phyloP scores from a whole-genome alignment of 2,797 vertebrate genomes.

The Tapirus indicus region DNA sequence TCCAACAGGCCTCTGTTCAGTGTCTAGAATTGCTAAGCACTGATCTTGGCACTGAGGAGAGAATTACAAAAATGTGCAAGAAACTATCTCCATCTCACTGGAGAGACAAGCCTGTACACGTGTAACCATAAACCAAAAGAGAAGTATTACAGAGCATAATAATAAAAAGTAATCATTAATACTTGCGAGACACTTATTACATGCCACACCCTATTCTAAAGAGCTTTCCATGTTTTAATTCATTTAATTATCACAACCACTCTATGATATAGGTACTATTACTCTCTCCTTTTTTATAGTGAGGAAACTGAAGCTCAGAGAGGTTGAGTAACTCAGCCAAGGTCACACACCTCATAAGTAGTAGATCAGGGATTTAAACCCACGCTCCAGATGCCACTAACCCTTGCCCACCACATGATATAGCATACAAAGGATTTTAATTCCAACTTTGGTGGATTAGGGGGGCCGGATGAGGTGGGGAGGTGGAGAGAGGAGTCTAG shows the following conservation, averaged over 20 bases:
- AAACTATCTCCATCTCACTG: background rate
- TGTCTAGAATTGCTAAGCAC: background rate
- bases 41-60: background rate
- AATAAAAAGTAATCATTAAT: background rate
- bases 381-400: background rate
- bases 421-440: background rate
- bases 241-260: background rate
- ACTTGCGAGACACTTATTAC: background rate
- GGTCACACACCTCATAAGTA: background rate
- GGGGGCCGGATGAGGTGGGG: background rate
- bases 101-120: background rate
- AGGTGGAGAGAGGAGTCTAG: background rate
- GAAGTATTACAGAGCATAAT: background rate
- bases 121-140: background rate
- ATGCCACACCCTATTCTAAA: background rate
- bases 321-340: background rate
- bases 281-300: background rate
- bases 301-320: constrained; percentile 29
- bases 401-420: background rate
- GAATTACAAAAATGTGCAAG: background rate
- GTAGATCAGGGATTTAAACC: background rate
- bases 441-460: background rate
- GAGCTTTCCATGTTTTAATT: background rate
- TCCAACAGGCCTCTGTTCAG: background rate
- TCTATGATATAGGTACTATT: background rate